A percentile compares a stretch with the other conserved stretches of the same genome.
phyloP scores from a whole-genome alignment of 2,888 invertebrate species.

The Bugulina stolonifera region DNA sequence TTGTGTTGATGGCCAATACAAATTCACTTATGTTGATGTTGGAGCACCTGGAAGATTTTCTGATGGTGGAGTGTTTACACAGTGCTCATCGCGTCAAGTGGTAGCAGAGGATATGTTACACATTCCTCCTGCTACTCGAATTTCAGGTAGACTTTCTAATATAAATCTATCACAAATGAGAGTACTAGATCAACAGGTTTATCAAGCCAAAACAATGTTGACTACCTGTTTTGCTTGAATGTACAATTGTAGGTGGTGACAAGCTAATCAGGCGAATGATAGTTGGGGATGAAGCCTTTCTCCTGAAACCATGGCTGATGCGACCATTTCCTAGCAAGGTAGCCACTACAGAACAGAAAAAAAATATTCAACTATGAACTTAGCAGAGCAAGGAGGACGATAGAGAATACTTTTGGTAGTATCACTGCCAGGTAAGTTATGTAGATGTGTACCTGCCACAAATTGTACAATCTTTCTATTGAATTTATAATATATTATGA shows the following conservation, averaged over 20 bases:
- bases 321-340: neutral
- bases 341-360: neutral
- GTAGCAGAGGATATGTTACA: no score
- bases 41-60: neutral
- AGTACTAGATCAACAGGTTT: no score
- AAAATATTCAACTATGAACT: neutral
- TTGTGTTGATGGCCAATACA: constrained; percentile 3
- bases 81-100: no score
- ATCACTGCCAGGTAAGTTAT: no score
- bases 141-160: no score
- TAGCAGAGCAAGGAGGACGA: neutral
- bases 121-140: no score
- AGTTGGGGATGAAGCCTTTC: constrained; percentile 15
- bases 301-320: neutral
- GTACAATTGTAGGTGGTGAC: neutral
- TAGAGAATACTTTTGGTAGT: constrained; percentile 11
- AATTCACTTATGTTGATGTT: neutral
- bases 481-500: no score
- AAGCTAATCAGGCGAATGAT: neutral
- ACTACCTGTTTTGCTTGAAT: no score
- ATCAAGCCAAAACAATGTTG: no score
- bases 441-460: no score
- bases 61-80: neutral
- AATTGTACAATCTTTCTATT: no score
- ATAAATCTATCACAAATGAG: no score